Base-by-base conservation (phyloP, 2,113 vertebrate species). In the Pedionomus torquatus region DNA sequence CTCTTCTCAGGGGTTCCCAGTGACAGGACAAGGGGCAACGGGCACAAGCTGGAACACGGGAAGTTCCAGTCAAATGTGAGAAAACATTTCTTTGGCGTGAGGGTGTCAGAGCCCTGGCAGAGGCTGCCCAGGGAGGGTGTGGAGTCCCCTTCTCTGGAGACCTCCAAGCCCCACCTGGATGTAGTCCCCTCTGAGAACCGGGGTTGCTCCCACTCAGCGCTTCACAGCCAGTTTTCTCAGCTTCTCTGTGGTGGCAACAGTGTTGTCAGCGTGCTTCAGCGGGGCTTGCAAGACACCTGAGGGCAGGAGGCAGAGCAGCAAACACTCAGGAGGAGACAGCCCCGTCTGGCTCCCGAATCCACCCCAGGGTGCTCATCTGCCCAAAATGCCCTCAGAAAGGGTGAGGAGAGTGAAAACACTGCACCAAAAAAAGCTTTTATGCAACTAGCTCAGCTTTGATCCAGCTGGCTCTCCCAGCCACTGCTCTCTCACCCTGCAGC, bases 371-470 rank as follows among this genome's bases (percentile, higher is more conserved):
- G 18, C 58, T 60, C 24, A 35, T 69, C 60, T 31, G 51, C 48
- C 49, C 8, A 0, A 65, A 68, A 25, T 2, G 1, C 60, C 54
- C 33, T 55, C 68, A 49, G 41, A 85, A 78, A 46, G 0, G 0
- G 9, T 5, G 5, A n/a, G 17, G 24, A 74, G 23, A 7, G 25
- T 37, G 20, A 48, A 13, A 71, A 10, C 11, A 1, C 21, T n/a
- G 68, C 16, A 51, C 4, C 16, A 54, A 48, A 80, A 6, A 15
- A 0, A 2, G 3, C 24, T 19, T 54, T 52, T 57, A 33, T 57
- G 33, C 63, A 54, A 2, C 0, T 46, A 41, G 28, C 37, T 31
- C 25, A 2, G 12, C 39, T 75, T 30, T 39, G 33, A 39, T 46
- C 46, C 54, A 49, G 28, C n/a, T 51, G 61, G 52, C 49, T 66